Percentiles rank a stretch among this genome's conserved stretches.
phyloP scores from a whole-genome alignment of 2,113 vertebrate genomes.

The Amazona vittata region DNA sequence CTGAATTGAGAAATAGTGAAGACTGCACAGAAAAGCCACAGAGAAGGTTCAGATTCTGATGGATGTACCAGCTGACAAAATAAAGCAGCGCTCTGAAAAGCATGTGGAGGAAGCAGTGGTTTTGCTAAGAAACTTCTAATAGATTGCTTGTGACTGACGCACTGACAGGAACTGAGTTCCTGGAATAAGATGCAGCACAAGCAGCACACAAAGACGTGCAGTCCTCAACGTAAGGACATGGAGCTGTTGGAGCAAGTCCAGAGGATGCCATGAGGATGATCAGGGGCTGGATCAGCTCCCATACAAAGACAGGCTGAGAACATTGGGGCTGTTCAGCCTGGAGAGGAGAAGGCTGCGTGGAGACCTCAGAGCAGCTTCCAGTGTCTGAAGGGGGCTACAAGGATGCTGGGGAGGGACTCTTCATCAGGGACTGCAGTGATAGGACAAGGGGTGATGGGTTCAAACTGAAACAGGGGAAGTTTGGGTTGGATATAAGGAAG shows the following conservation, averaged over 20 bases:
- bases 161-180: not conserved
- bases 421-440: no score
- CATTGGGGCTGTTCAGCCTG: no score
- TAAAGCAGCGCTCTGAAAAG: not conserved
- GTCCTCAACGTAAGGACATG: not conserved
- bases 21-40: not conserved
- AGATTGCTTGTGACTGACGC: rapidly evolving
- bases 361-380: no score
- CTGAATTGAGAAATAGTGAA: not conserved
- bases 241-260: not conserved
- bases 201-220: not conserved
- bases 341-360: no score
- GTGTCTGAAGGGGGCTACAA: no score
- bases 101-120: not conserved
- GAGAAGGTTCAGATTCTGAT: not conserved
- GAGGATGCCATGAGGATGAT: rapidly evolving
- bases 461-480: no score
- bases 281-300: not conserved
- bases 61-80: not conserved
- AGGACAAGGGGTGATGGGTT: no score
- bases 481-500: no score
- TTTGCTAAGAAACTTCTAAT: not conserved
- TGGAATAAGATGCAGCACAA: not conserved
- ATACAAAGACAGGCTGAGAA: no score
- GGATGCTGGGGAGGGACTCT: no score